Base-by-base conservation (phyloP, 2,113 vertebrate species). In the Guaruba guarouba region DNA sequence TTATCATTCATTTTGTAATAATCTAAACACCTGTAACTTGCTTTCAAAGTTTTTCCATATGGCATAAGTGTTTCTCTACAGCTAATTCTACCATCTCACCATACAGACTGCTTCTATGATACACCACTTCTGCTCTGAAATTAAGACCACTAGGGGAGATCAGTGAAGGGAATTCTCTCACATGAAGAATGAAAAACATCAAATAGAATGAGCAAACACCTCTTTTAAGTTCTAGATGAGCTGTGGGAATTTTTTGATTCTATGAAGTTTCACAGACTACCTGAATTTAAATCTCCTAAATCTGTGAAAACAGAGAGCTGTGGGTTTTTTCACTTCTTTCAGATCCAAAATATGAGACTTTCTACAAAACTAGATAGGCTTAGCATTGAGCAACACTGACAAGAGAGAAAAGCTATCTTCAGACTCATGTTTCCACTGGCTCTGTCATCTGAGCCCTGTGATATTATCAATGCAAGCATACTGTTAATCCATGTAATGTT, bases 81-180 rank as follows among this genome's bases (percentile, higher is more conserved):
- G 66, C 64, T 87, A 75, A 52, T 43, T 95, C 37, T 49, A 6
- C 79, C 54, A 49, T 68, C 77, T 92, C 83, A 86, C 66, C 62
- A 46, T 0, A 8, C 31, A 55, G 68, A 8, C 70, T 11, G 25
- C 49, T 76, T 78, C 93, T 91, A 2, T 75, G 82, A 49, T 54
- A 57, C 35, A 81, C 27, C 52, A 69, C 66, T 83, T 94, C 48
- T 52, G 49, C 87, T 88, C 78, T 54, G 78, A 93, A 95, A 96
- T 94, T 90, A 92, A 84, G 80, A 95, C 69, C 85, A 28, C 76
- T 90, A 66, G 24, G 85, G 73, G 76, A 95, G 92, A 96, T 96
- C 91, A 95, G 77, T 84, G 76, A 73, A 93, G n/a, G 68, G 75
- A 93, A 61, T 54, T 93, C 71, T 93, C 68, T 94, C 82, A 67